Conservation (phyloP, 2,888 invertebrate species). For the Apamea monoglypha region DNA sequence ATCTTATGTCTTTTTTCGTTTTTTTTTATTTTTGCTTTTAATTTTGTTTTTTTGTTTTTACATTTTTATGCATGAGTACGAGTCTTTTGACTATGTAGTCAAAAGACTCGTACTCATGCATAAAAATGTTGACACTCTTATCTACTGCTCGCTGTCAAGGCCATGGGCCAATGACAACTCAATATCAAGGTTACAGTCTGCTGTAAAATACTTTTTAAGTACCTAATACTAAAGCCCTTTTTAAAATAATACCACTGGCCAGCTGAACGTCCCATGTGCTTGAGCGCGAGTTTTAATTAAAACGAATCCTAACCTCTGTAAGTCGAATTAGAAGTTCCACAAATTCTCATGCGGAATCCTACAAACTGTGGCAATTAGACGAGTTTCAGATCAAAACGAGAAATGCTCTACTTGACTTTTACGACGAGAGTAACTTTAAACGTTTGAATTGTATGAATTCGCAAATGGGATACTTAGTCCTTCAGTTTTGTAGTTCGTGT, state of each 20-base stretch:
- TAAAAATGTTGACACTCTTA: too few relatives aligned
- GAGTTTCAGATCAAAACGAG: constrained; percentile 28
- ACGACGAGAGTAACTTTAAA: not conserved
- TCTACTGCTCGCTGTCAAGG: too few relatives aligned
- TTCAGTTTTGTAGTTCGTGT: too few relatives aligned
- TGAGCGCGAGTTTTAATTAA: constrained; percentile 37
- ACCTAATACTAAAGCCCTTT: too few relatives aligned
- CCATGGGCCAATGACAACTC: too few relatives aligned
- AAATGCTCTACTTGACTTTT: not conserved
- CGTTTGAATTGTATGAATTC: not conserved
- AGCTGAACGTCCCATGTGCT: not conserved
- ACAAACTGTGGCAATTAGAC: constrained; percentile 25
- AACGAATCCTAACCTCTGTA: constrained; percentile 5
- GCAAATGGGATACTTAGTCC: not conserved
- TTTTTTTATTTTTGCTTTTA: too few relatives aligned
- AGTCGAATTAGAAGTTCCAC: constrained; percentile 24
- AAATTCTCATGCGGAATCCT: constrained; percentile 4
- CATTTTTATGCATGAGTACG: too few relatives aligned
- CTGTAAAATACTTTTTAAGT: not conserved
- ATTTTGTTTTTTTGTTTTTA: too few relatives aligned
- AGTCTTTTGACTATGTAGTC: too few relatives aligned
- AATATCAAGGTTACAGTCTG: not conserved
- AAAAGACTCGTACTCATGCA: too few relatives aligned
- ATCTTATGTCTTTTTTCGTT: too few relatives aligned
- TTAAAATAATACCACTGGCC: not conserved